Percentiles rank a stretch among this genome's conserved stretches.
Evolutionary conservation across 2,888 invertebrate genomes (phyloP).

Genomic region (Hesperia comma): DNA sequence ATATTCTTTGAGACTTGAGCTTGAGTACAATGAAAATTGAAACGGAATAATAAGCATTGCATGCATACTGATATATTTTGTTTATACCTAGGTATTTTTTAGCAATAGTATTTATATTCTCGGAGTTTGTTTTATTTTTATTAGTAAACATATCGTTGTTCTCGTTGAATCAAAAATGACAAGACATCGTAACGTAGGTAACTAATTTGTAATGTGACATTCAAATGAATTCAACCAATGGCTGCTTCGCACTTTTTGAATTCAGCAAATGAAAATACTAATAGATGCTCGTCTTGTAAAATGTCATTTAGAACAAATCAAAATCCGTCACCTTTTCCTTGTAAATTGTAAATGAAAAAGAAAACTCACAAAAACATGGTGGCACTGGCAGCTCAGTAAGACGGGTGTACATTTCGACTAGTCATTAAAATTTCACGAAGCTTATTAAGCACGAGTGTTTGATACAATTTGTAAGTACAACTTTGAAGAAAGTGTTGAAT

Average conservation of each 20-base stretch:
- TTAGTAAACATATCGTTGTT: neutral
- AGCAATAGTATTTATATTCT: too few species aligned
- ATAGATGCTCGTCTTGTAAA: neutral
- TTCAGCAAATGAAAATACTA: neutral
- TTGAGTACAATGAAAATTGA: too few species aligned
- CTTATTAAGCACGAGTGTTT: conserved; percentile 82
- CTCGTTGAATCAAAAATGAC: neutral
- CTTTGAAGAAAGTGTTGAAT: conserved; percentile 22
- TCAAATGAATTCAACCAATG: conserved; percentile 2
- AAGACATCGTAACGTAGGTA: neutral
- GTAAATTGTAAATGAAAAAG: neutral
- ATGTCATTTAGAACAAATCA: neutral
- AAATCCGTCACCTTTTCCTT: neutral
- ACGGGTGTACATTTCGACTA: conserved; percentile 72
- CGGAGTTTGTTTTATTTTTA: too few species aligned
- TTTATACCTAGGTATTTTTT: too few species aligned
- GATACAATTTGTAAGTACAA: conserved; percentile 78
- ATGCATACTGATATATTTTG: too few species aligned
- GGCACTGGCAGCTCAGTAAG: conserved; percentile 81
- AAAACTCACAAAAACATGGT: conserved; percentile 72
- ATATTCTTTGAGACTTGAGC: too few species aligned
- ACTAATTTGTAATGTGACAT: neutral
- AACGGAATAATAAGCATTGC: too few species aligned
- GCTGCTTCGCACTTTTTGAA: neutral
- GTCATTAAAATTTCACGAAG: conserved; percentile 71